A percentile compares a stretch with the other conserved stretches of the same genome.
Conservation (phyloP, 1,140 invertebrate species). For the Temnothorax longispinosus region DNA sequence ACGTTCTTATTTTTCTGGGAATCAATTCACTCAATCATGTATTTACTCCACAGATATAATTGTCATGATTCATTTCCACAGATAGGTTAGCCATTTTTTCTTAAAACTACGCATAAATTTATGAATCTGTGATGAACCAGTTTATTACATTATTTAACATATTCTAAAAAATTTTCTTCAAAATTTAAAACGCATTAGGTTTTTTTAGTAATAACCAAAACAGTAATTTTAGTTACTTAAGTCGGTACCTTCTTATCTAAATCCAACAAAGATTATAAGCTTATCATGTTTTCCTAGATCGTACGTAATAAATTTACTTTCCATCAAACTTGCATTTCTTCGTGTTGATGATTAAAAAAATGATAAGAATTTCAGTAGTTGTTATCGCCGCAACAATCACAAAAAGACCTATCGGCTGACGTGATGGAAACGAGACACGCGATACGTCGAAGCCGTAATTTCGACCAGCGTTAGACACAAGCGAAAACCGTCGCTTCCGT, state of each 20-base stretch:
- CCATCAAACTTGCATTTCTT: not conserved
- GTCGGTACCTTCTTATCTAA: not conserved
- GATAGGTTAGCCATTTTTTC: not conserved
- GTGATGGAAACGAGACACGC: constrained; percentile 24
- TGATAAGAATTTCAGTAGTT: not conserved
- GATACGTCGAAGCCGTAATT: constrained; percentile 28
- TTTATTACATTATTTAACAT: not conserved
- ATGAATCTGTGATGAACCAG: not conserved
- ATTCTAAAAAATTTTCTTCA: not conserved
- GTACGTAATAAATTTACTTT: not conserved
- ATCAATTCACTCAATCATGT: not conserved
- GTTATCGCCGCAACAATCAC: not conserved
- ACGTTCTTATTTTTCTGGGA: not conserved
- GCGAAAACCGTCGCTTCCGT: constrained; percentile 23
- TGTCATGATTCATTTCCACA: not conserved
- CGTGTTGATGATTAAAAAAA: not conserved
- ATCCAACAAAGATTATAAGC: not conserved
- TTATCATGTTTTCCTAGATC: not conserved
- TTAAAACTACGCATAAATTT: not conserved
- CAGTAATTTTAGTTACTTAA: not conserved
- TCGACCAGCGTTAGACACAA: not conserved
- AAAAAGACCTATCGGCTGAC: not conserved
- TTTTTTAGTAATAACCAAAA: not conserved
- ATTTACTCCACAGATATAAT: not conserved
- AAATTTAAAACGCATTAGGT: not conserved